Evolutionary conservation across 2,113 vertebrate genomes (phyloP).

Genomic region (Tretioscincus oriximinensis): DNA sequence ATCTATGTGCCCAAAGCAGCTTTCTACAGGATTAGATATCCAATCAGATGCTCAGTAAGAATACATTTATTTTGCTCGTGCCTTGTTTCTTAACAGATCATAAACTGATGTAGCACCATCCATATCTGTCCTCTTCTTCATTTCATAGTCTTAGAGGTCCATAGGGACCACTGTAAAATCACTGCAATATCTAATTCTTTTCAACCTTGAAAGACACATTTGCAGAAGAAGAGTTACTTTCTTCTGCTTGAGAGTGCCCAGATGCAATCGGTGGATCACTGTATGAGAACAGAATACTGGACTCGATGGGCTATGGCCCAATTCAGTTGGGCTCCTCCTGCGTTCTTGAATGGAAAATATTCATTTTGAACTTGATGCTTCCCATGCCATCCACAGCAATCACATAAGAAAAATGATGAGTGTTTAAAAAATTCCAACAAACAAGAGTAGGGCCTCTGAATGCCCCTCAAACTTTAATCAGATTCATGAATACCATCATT

Average conservation of each 20-base stretch:
- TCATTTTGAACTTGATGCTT: not conserved
- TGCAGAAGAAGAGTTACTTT: too few relatives aligned
- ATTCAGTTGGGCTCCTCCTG: too few relatives aligned
- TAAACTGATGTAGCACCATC: not conserved
- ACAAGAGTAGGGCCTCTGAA: not conserved
- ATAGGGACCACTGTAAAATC: not conserved
- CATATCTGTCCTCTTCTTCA: not conserved
- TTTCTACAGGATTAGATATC: not conserved
- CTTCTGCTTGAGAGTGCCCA: too few relatives aligned
- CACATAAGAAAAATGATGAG: not conserved
- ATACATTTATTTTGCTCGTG: not conserved
- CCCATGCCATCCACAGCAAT: not conserved
- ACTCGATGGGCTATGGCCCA: too few relatives aligned
- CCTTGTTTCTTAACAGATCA: not conserved
- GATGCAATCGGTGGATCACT: too few relatives aligned
- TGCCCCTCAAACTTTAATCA: slow-evolving; percentile 20
- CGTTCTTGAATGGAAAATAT: too few relatives aligned
- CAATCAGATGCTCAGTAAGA: too few relatives aligned
- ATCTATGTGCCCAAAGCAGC: not conserved
- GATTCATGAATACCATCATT: slow-evolving; percentile 47
- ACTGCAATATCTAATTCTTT: too few relatives aligned
- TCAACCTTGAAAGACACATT: too few relatives aligned
- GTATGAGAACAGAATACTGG: too few relatives aligned
- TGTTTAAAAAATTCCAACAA: slow-evolving; percentile 30
- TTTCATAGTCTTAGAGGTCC: not conserved